Conservation (phyloP, 2,888 invertebrate species). For the Pyrochroa serraticornis region DNA sequence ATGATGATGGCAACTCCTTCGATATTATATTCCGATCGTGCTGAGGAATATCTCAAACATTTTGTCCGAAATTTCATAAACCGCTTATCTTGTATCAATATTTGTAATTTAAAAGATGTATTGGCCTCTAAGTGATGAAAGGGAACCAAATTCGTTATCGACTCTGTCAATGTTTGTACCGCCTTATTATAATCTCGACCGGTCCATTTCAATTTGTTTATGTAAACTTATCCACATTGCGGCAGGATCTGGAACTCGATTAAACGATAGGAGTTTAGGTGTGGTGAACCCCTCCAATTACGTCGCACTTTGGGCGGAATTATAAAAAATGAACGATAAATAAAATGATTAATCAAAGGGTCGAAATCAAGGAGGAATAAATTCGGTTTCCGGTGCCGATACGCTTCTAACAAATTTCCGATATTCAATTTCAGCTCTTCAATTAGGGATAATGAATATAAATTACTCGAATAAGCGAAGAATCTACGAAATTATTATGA, state of each 20-base stretch:
- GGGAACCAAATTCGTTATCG: slow-evolving; percentile 33
- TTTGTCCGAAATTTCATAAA: slow-evolving; percentile 59
- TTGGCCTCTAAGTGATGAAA: slow-evolving; percentile 42
- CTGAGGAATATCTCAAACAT: slow-evolving; percentile 55
- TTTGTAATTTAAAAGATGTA: slow-evolving; percentile 58
- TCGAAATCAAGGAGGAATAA: no score
- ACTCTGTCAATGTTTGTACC: slow-evolving; percentile 40
- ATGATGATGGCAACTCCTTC: slow-evolving; percentile 26
- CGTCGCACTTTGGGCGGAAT: no score
- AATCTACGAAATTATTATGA: slow-evolving; percentile 34
- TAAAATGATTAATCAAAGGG: background rate
- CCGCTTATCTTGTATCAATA: slow-evolving; percentile 60
- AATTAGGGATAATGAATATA: slow-evolving; percentile 54
- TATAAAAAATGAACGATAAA: no score
- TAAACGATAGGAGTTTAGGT: no score
- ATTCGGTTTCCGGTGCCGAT: slow-evolving; percentile 12
- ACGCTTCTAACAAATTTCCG: slow-evolving; percentile 35
- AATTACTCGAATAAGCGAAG: slow-evolving; percentile 35
- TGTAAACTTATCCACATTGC: slow-evolving; percentile 9
- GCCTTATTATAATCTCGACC: slow-evolving; percentile 26
- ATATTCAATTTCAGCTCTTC: slow-evolving; percentile 37
- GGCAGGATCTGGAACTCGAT: background rate
- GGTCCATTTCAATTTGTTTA: slow-evolving; percentile 18
- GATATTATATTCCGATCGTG: slow-evolving; percentile 54
- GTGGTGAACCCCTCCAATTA: background rate